Percentiles rank a stretch among this genome's conserved stretches.
These are phyloP conservation scores for Branchinecta lynchi DNA, from an alignment of 1,140 invertebrate species.

Conservation along the genomic window DNA sequence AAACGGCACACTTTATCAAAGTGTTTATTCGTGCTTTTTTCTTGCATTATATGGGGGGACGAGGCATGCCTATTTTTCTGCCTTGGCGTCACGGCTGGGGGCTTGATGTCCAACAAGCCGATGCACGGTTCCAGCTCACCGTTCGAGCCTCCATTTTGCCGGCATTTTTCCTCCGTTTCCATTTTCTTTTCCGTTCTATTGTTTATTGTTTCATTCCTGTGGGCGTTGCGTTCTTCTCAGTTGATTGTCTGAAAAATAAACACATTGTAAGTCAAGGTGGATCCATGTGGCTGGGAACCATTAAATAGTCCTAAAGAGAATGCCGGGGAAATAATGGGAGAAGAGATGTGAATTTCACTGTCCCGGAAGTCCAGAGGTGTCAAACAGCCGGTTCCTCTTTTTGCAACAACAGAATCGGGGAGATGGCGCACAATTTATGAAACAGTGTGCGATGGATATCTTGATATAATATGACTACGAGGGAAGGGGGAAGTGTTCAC, in stretches of 20 bases:
- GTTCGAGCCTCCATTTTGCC: not conserved
- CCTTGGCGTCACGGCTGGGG: not conserved
- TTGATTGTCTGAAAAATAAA: conserved; percentile 7
- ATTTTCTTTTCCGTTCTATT: not conserved
- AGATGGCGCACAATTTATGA: too few relatives aligned
- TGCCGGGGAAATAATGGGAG: too few relatives aligned
- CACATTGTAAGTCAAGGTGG: not conserved
- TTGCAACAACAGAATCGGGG: too few relatives aligned
- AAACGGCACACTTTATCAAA: conserved; percentile 2
- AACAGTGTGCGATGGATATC: too few relatives aligned
- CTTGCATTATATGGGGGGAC: not conserved
- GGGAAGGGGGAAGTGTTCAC: too few relatives aligned
- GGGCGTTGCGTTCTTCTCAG: not conserved
- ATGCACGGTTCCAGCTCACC: not conserved
- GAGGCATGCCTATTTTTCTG: not conserved
- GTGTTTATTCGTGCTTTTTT: conserved; percentile 7
- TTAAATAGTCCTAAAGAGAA: too few relatives aligned
- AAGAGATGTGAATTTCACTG: too few relatives aligned
- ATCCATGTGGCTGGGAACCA: not conserved
- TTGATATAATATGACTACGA: too few relatives aligned
- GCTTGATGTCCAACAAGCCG: not conserved
- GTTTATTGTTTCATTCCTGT: conserved; percentile 2
- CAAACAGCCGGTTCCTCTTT: too few relatives aligned
- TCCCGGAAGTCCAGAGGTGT: too few relatives aligned
- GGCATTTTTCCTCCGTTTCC: not conserved